Evolutionary conservation across 2,113 vertebrate species (phyloP).

Genomic region (Anguilla rostrata): DNA sequence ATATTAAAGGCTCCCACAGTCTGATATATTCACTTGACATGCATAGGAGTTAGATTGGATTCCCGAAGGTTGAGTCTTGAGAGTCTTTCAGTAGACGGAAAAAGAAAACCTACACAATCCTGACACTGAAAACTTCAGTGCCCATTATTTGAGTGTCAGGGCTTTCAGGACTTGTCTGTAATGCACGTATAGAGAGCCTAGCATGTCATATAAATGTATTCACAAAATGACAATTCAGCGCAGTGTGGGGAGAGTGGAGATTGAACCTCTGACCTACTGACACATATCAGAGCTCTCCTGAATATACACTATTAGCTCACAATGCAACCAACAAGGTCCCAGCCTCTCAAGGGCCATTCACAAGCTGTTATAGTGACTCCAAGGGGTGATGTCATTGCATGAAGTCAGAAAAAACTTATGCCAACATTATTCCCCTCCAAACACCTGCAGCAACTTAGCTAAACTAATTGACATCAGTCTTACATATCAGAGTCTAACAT

Average conservation of each 20-base stretch:
- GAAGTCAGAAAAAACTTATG: neutral
- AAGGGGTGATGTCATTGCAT: neutral
- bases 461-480: neutral
- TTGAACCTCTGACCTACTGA: neutral
- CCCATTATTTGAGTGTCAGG: neutral
- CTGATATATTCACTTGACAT: neutral
- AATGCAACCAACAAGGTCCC: neutral
- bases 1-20: neutral
- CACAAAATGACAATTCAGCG: neutral
- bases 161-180: neutral
- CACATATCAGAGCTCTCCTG: neutral
- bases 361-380: neutral
- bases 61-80: neutral
- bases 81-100: neutral
- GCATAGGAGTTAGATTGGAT: neutral
- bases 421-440: neutral
- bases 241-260: neutral
- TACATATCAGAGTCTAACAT: neutral
- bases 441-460: neutral
- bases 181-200: neutral
- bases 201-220: neutral
- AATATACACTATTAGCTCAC: neutral
- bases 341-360: neutral
- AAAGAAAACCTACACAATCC: neutral
- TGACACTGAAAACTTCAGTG: neutral